Evolutionary conservation across 2,113 vertebrate species (phyloP).

Genomic region (Oplegnathus fasciatus): DNA sequence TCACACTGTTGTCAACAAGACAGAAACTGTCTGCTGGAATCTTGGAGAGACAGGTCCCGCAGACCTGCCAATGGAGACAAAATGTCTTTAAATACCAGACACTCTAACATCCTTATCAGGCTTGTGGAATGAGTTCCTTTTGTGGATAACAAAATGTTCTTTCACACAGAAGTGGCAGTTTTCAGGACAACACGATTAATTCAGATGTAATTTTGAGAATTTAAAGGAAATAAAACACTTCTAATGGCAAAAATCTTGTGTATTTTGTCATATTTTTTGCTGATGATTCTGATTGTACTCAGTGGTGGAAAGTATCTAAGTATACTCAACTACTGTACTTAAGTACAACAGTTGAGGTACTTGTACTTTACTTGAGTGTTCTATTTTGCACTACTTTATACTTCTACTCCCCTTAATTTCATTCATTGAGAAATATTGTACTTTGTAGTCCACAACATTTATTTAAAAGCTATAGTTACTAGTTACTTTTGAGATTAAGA

Average conservation of each 20-base stretch:
- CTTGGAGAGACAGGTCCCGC: constrained; percentile 53
- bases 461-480: not conserved
- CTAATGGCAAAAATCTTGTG: not conserved
- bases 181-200: constrained; percentile 7
- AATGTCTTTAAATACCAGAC: constrained; percentile 74
- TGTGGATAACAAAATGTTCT: constrained; percentile 34
- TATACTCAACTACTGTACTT: not conserved
- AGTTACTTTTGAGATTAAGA: not conserved
- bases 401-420: not conserved
- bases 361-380: not conserved
- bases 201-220: not conserved
- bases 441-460: not conserved
- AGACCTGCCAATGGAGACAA: constrained; percentile 71
- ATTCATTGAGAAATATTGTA: not conserved
- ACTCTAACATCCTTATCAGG: constrained; percentile 67
- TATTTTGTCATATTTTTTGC: not conserved
- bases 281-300: not conserved
- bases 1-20: constrained; percentile 72
- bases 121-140: constrained; percentile 41
- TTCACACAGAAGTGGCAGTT: constrained; percentile 11
- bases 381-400: not conserved
- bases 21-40: constrained; percentile 68
- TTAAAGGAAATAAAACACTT: not conserved
- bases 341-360: not conserved
- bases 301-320: not conserved